Base-by-base conservation (phyloP, 2,888 invertebrate genomes). In the Thelaira solivaga region DNA sequence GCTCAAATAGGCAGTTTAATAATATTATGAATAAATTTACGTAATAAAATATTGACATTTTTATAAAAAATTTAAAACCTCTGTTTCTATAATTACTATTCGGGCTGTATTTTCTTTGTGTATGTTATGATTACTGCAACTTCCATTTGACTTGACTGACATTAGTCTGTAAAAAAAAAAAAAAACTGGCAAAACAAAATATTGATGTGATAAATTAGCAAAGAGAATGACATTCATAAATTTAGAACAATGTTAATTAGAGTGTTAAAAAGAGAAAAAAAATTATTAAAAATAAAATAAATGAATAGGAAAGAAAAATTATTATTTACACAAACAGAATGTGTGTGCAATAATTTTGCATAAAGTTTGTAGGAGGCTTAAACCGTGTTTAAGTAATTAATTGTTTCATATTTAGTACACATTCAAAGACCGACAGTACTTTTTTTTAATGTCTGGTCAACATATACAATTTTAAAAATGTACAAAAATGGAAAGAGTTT, bases 181-280 rank as follows among this genome's bases (percentile, higher is more conserved):
- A 11, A 59, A 39, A 62, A 22, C 39, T 18, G 18, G 6, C 43
- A 68, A 62, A 24, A 45, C 16, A 24, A 26, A 59, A 57, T n/a
- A n/a, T n/a, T n/a, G n/a, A n/a, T n/a, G 36, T 72, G 72, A 77
- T 77, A 73, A 57, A 77, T 73, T 62, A 47, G 49, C 45, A 31
- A 31, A 71, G 24, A 29, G 59, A 49, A 47, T 77, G 76, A 71
- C 69, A 76, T 69, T 76, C 69, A 71, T 57, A 59, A 64, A 69
- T 69, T 57, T 16, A 71, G 64, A 59, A 51, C 76, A 76, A 76
- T 76, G 64, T 64, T 76, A 76, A 76, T 76, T 76, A 76, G 51
- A 45, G 47, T 45, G 51, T 59, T 62, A 69, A 55, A 62, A 61
- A 41, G 59, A 26, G 41, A 24, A 10, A n/a, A 41, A 41, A 49